Evolutionary conservation across 2,888 invertebrate species (phyloP).

Genomic region (Pollenia angustigena): DNA sequence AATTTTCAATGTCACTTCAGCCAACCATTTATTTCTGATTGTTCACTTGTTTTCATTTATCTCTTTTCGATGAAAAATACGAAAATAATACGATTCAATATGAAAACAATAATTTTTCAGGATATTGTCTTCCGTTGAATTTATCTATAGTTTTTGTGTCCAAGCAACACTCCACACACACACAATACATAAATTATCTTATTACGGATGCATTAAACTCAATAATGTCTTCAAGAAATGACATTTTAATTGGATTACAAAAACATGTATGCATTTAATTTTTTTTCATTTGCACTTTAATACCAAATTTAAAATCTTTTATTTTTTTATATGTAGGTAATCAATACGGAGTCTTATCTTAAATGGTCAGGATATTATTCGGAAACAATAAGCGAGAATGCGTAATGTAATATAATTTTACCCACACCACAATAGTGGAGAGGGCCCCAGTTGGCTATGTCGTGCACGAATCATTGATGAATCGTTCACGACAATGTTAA

Average conservation of each 20-base stretch:
- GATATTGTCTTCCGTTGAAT: neutral
- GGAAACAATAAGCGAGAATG: no score
- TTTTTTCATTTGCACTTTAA: neutral
- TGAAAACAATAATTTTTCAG: neutral
- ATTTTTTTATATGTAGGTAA: no score
- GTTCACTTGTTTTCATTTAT: neutral
- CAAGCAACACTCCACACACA: neutral
- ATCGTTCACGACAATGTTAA: no score
- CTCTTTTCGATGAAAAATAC: neutral
- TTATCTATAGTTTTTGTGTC: neutral
- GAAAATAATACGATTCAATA: neutral
- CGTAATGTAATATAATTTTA: no score
- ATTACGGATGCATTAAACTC: neutral
- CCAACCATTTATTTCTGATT: neutral
- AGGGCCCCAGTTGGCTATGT: no score
- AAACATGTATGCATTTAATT: neutral
- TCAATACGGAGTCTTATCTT: no score
- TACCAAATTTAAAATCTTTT: no score
- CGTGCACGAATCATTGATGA: no score
- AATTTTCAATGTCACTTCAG: neutral
- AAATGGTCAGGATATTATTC: no score
- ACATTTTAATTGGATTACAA: neutral
- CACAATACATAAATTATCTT: neutral
- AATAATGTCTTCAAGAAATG: neutral
- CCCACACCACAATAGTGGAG: no score